A percentile compares a stretch with the other conserved stretches of the same genome.
phyloP scores from a whole-genome alignment of 92 coral and sea anemone genomes.

The Parazoanthus swiftii region DNA sequence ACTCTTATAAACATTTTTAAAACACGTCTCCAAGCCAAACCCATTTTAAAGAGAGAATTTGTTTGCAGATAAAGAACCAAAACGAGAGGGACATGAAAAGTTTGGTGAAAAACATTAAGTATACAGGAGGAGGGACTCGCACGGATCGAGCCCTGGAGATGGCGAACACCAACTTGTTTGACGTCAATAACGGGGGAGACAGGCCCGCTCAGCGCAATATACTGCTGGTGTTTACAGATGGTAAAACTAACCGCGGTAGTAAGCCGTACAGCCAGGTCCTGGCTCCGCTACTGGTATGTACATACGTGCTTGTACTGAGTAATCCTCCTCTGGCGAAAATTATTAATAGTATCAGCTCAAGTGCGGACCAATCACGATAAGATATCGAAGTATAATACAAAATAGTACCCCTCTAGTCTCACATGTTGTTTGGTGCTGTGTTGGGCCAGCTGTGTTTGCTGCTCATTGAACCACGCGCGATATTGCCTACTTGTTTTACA shows the following conservation, averaged over 20 bases:
- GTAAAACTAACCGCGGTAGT: conserved; percentile 28
- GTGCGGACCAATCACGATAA: too few relatives aligned
- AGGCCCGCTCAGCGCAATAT: not conserved
- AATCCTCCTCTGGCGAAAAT: too few relatives aligned
- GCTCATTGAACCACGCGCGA: too few relatives aligned
- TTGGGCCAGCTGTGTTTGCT: too few relatives aligned
- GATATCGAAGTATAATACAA: too few relatives aligned
- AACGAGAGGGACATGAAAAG: conserved; percentile 18
- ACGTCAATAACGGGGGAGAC: not conserved
- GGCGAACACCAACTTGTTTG: not conserved
- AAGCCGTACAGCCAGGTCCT: conserved; percentile 4
- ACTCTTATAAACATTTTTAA: too few relatives aligned
- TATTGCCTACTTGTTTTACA: too few relatives aligned
- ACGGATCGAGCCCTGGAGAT: conserved; percentile 11
- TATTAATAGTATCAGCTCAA: too few relatives aligned
- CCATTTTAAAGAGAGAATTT: too few relatives aligned
- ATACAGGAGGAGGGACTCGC: conserved; percentile 22
- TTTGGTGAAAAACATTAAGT: not conserved
- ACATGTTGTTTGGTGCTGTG: too few relatives aligned
- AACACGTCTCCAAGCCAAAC: too few relatives aligned
- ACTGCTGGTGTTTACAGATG: conserved; percentile 27
- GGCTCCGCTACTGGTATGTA: conserved; percentile 27
- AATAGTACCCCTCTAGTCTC: too few relatives aligned
- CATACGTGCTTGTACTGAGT: not conserved
- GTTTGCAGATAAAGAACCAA: conserved; percentile 13